Conservation (phyloP, 2,888 invertebrate species). For the Andrena minutula region DNA sequence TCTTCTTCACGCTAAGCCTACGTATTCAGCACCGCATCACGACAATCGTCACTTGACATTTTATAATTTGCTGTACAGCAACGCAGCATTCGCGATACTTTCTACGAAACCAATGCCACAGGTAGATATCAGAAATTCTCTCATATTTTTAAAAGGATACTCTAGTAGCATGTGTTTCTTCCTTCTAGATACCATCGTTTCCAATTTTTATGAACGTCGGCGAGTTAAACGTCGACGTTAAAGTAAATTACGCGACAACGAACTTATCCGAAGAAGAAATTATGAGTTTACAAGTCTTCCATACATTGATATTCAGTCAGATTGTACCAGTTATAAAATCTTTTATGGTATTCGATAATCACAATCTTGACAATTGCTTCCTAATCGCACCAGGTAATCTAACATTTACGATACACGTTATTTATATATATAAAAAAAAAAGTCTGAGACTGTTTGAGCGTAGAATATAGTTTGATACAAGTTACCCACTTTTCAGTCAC, state of each 20-base stretch:
- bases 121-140: conserved; percentile 44
- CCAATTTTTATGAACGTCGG: conserved; percentile 91
- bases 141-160: not conserved
- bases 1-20: conserved; percentile 86
- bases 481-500: conserved; percentile 61
- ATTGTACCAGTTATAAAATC: conserved; percentile 88
- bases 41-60: conserved; percentile 86
- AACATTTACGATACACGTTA: not conserved
- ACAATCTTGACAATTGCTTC: conserved; percentile 86
- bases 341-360: conserved; percentile 88
- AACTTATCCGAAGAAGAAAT: conserved; percentile 86
- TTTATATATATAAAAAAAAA: not conserved
- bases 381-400: conserved; percentile 82
- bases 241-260: conserved; percentile 86
- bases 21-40: conserved; percentile 85
- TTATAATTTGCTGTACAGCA: conserved; percentile 86
- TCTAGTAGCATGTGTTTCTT: conserved; percentile 45
- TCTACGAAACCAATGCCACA: conserved; percentile 87
- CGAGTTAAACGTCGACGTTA: conserved; percentile 86
- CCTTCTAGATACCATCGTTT: conserved; percentile 86
- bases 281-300: conserved; percentile 87
- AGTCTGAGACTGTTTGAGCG: not conserved
- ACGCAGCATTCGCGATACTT: conserved; percentile 88
- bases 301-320: conserved; percentile 91
- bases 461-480: not conserved